Percentiles rank a stretch among this genome's conserved stretches.
phyloP scores from a whole-genome alignment of 2,888 invertebrate genomes.

The Syrphus vitripennis region DNA sequence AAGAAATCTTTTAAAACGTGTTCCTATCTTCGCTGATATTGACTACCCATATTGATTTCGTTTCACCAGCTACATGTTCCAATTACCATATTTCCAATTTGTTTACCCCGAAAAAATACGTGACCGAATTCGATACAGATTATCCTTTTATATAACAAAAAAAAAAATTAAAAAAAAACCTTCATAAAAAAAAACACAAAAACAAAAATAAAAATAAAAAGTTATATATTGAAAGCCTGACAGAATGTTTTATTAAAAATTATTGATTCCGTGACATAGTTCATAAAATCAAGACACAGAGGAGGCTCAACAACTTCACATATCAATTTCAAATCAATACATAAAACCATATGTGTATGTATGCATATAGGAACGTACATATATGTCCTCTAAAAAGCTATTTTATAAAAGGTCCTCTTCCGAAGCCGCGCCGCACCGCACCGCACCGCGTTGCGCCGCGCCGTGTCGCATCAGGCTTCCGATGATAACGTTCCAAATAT shows the following conservation, averaged over 20 bases:
- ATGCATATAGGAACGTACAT: not conserved
- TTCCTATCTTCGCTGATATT: not conserved
- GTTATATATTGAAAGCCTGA: slow-evolving; percentile 14
- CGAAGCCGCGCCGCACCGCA: not conserved
- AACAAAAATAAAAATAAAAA: not conserved
- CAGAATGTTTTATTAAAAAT: slow-evolving; percentile 69
- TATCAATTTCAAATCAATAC: slow-evolving; percentile 63
- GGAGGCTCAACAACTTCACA: slow-evolving; percentile 64
- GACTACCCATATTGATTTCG: not conserved
- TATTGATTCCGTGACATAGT: slow-evolving; percentile 70
- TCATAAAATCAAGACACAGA: slow-evolving; percentile 70
- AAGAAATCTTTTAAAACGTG: not conserved
- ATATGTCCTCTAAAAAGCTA: slow-evolving; percentile 35
- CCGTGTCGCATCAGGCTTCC: not conserved
- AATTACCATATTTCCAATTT: slow-evolving; percentile 54
- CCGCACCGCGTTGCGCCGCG: not conserved
- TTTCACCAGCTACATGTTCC: slow-evolving; percentile 29
- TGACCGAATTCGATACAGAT: slow-evolving; percentile 55
- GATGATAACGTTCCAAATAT: not conserved
- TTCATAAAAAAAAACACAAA: not conserved
- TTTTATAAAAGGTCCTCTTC: not conserved
- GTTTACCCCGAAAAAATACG: slow-evolving; percentile 30
- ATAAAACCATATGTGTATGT: not conserved
- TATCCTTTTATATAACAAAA: slow-evolving; percentile 29
- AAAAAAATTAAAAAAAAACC: not conserved